phyloP scores from a whole-genome alignment of 2,797 vertebrate genomes.

The Acanthiza pusilla region DNA sequence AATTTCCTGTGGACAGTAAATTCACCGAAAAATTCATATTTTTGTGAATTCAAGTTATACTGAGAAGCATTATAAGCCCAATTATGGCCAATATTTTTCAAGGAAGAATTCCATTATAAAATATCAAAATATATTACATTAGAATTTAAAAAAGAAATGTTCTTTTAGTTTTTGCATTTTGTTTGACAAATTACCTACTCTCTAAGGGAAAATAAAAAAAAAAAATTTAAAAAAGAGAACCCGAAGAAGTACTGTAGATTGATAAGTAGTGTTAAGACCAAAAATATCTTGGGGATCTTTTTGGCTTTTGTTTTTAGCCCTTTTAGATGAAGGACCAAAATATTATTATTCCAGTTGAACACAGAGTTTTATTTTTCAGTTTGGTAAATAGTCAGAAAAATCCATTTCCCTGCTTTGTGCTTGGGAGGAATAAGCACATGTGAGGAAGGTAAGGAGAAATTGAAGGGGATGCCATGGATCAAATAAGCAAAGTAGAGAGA shows the following conservation, averaged over 20 bases:
- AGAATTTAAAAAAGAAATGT: neutral
- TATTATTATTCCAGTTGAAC: neutral
- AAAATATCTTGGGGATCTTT: neutral
- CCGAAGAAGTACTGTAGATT: neutral
- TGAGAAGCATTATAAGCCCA: neutral
- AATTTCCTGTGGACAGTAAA: neutral
- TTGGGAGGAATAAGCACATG: neutral
- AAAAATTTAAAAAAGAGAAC: neutral
- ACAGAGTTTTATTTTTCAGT: neutral
- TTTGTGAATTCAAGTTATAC: neutral
- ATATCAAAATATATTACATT: neutral
- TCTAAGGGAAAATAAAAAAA: neutral
- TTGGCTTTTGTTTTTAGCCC: fast-evolving
- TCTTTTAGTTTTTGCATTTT: neutral
- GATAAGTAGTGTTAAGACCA: neutral
- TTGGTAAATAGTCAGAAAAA: neutral
- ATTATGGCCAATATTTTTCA: neutral
- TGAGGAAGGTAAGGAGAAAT: neutral
- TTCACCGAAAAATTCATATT: neutral
- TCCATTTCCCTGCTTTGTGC: neutral
- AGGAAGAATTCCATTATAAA: neutral
- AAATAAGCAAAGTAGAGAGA: neutral
- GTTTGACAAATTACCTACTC: neutral
- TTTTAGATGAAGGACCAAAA: neutral
- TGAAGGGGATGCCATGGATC: neutral